Conservation (phyloP, 2,888 invertebrate species). For the Tortrix viridana region DNA sequence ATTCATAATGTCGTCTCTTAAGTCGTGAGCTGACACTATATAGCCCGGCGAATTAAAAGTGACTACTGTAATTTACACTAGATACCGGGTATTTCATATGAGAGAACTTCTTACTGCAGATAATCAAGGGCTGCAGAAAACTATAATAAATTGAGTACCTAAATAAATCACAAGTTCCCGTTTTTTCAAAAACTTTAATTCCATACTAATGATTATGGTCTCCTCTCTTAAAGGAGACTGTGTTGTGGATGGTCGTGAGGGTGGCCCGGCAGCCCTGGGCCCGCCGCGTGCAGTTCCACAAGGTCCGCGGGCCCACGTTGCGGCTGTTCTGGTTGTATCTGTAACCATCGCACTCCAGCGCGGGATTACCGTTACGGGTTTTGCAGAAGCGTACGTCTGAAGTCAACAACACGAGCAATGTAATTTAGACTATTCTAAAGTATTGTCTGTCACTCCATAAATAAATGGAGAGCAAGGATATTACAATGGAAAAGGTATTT, state of each 20-base stretch:
- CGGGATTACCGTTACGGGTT: slow-evolving; percentile 9
- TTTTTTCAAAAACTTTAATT: background rate
- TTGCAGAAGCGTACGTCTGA: slow-evolving; percentile 2
- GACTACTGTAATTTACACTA: no score
- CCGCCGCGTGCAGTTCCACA: slow-evolving; percentile 39
- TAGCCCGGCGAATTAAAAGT: no score
- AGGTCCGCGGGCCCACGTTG: slow-evolving; percentile 29
- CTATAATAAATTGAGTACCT: no score
- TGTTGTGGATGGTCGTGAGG: slow-evolving; percentile 40
- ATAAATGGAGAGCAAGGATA: background rate
- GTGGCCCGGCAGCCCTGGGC: slow-evolving; percentile 41
- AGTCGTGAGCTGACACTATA: no score
- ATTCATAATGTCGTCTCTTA: no score
- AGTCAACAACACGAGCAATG: background rate
- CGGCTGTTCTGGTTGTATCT: slow-evolving; percentile 23
- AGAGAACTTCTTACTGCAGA: no score
- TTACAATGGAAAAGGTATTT: no score
- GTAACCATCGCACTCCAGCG: slow-evolving; percentile 8
- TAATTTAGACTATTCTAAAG: background rate
- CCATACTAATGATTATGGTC: slow-evolving; percentile 40
- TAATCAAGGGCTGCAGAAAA: no score
- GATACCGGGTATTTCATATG: no score
- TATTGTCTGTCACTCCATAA: background rate
- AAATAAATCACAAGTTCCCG: no score
- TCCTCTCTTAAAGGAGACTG: slow-evolving; percentile 38